phyloP scores from a whole-genome alignment of 1,140 invertebrate genomes.

The Heterodera schachtii region DNA sequence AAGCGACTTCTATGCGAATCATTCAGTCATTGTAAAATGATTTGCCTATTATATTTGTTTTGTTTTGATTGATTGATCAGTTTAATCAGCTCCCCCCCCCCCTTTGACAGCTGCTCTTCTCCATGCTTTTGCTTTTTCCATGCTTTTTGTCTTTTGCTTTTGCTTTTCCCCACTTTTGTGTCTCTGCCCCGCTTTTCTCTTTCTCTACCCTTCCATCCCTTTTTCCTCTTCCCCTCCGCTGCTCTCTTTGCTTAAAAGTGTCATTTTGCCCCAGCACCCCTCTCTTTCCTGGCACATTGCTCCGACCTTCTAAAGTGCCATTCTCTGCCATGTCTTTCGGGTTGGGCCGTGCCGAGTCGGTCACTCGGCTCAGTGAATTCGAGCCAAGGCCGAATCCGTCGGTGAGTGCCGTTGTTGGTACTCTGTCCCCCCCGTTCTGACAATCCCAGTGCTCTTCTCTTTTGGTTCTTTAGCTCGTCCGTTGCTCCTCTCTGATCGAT shows the following conservation, averaged over 20 bases:
- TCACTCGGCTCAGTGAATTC: constrained; percentile 14
- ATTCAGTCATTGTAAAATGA: no score
- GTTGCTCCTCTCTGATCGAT: constrained; percentile 20
- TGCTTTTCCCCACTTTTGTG: no score
- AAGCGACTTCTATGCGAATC: no score
- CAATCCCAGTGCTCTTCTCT: neutral
- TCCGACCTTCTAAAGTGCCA: neutral
- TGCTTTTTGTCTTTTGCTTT: no score
- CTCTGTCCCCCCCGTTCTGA: neutral
- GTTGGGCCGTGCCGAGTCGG: constrained; percentile 15
- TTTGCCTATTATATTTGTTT: no score
- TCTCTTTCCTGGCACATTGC: no score
- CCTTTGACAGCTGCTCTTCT: constrained; percentile 1
- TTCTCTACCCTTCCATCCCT: neutral
- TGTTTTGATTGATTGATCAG: no score
- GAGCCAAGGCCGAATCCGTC: constrained; percentile 24
- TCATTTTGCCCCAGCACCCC: neutral
- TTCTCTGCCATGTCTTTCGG: neutral
- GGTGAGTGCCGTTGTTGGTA: neutral
- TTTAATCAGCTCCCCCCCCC: neutral
- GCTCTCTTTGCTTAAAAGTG: neutral
- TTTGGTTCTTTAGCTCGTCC: constrained; percentile 2
- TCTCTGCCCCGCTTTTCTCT: no score
- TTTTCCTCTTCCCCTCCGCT: neutral
- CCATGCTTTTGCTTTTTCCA: neutral